A percentile compares a stretch with the other conserved stretches of the same genome.
These are phyloP conservation scores for Eleginops maclovinus DNA, from an alignment of 2,113 vertebrate genomes.

Conservation along the genomic window DNA sequence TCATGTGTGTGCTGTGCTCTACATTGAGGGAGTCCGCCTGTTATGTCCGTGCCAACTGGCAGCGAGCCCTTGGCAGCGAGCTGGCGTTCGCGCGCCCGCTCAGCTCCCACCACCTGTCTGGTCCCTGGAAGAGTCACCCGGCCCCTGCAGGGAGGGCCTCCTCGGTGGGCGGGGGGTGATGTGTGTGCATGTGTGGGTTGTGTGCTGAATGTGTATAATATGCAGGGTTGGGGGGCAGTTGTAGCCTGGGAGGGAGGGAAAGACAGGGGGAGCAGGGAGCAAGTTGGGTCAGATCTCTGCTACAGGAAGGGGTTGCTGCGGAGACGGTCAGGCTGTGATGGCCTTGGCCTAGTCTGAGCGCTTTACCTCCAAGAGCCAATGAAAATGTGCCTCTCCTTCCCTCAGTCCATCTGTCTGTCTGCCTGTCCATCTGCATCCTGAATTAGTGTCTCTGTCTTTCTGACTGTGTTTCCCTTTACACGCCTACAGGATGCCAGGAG, in stretches of 20 bases:
- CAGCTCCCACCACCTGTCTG: slow-evolving; percentile 85
- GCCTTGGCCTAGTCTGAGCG: slow-evolving; percentile 50
- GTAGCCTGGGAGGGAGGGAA: slow-evolving; percentile 31
- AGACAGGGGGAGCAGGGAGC: slow-evolving; percentile 44
- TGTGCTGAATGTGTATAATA: slow-evolving; percentile 34
- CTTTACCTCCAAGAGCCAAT: slow-evolving; percentile 54
- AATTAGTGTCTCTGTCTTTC: slow-evolving; percentile 66
- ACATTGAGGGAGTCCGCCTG: slow-evolving; percentile 73
- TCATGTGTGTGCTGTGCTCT: slow-evolving; percentile 74
- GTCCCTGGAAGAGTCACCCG: slow-evolving; percentile 77
- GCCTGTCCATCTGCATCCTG: slow-evolving; percentile 77
- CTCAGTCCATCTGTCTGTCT: slow-evolving; percentile 77
- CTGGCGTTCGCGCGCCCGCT: slow-evolving; percentile 72
- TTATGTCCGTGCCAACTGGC: slow-evolving; percentile 81
- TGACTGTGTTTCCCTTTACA: slow-evolving; percentile 62
- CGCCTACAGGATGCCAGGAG: slow-evolving; percentile 51
- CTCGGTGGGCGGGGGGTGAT: slow-evolving; percentile 28
- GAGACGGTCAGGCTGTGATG: slow-evolving; percentile 55
- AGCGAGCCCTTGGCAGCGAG: slow-evolving; percentile 72
- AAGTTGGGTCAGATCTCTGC: slow-evolving; percentile 47
- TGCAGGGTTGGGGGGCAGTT: slow-evolving; percentile 27
- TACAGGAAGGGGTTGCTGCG: slow-evolving; percentile 39
- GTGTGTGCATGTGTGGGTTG: slow-evolving; percentile 24
- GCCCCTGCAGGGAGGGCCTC: slow-evolving; percentile 68
- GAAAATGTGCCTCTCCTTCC: slow-evolving; percentile 67